Percentiles rank a stretch among this genome's conserved stretches.
Conservation (phyloP, 1,140 invertebrate species). For the Calliopsis andreniformis region DNA sequence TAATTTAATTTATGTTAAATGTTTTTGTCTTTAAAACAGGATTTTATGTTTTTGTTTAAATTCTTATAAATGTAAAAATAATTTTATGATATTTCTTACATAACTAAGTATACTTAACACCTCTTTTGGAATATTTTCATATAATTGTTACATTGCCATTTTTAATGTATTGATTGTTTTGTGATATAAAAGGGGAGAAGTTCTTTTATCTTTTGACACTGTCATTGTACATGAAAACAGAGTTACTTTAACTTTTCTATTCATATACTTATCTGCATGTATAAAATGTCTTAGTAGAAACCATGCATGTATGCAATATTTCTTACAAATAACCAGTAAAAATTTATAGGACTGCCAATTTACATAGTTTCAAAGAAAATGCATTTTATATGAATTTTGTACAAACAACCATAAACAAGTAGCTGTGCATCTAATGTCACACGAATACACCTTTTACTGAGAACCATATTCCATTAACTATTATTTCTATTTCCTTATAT, state of each 20-base stretch:
- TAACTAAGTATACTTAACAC: constrained; percentile 1
- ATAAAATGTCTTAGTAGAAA: constrained; percentile 30
- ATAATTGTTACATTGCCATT: constrained; percentile 1
- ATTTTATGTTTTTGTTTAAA: not conserved
- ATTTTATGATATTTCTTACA: constrained; percentile 19
- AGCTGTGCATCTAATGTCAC: constrained; percentile 27
- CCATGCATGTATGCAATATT: constrained; percentile 34
- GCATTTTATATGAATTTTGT: constrained; percentile 61
- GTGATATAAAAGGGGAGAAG: not conserved
- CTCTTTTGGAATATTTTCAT: not conserved
- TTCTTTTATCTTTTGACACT: constrained; percentile 22
- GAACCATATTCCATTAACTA: constrained; percentile 18
- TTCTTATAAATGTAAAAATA: not conserved
- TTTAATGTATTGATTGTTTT: not conserved
- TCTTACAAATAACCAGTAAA: constrained; percentile 33
- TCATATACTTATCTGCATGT: constrained; percentile 29
- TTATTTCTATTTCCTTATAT: constrained; percentile 38
- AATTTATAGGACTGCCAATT: constrained; percentile 42
- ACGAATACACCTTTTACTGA: constrained; percentile 27
- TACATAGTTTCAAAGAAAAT: constrained; percentile 38
- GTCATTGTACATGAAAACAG: constrained; percentile 42
- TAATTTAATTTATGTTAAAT: constrained; percentile 34
- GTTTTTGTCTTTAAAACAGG: not conserved
- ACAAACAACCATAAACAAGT: constrained; percentile 28
- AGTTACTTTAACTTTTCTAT: constrained; percentile 35